phyloP scores from a whole-genome alignment of 2,797 vertebrate species.

The Corythornis leucogaster region DNA sequence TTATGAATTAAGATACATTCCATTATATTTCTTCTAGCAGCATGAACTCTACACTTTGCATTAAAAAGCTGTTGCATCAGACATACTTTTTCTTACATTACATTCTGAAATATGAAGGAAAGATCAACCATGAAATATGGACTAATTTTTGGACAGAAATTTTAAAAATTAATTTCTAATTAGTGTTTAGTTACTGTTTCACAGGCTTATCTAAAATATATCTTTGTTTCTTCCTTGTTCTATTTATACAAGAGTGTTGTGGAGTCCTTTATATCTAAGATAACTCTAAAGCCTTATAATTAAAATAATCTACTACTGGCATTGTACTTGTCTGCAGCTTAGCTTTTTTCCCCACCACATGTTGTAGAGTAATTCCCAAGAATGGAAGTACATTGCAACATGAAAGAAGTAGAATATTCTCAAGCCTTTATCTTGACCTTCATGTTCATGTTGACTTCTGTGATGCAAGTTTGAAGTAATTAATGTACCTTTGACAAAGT shows the following conservation, averaged over 20 bases:
- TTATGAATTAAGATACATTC: background rate
- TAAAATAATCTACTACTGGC: background rate
- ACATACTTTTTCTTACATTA: background rate
- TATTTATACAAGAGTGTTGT: fast-evolving
- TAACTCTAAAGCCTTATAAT: background rate
- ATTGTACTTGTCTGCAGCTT: background rate
- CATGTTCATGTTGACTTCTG: slow-evolving; percentile 7
- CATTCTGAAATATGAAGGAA: background rate
- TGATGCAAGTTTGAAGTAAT: slow-evolving; percentile 60
- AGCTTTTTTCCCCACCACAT: background rate
- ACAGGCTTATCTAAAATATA: background rate
- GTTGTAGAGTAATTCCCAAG: background rate
- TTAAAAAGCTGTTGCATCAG: background rate
- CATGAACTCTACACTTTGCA: fast-evolving
- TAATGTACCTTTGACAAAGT: slow-evolving; percentile 39
- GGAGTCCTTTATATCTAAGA: background rate
- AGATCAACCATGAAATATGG: background rate
- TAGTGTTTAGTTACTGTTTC: background rate
- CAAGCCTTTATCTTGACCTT: slow-evolving; percentile 55
- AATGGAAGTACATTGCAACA: background rate
- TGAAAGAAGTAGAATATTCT: background rate
- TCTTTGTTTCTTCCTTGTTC: background rate
- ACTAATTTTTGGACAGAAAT: background rate
- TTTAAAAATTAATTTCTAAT: background rate
- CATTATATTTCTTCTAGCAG: background rate